Base-by-base conservation (phyloP, 2,888 invertebrate species). In the Listrodromus nycthemerus region DNA sequence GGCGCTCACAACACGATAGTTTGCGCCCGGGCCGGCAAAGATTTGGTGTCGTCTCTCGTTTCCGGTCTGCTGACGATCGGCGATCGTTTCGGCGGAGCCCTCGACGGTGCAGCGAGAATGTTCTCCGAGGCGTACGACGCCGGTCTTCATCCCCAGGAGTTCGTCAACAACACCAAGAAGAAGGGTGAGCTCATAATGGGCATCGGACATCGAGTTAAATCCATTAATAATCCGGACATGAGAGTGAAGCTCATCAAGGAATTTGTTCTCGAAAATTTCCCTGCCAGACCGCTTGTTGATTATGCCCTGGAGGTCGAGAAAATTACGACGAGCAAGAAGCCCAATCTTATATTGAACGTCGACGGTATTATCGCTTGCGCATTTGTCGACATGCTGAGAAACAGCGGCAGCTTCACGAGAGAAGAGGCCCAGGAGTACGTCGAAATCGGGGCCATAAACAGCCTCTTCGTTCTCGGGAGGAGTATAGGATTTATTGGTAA, bases 1-100 rank as follows among this genome's bases (percentile, higher is more conserved):
- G 99, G 99, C 0, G 99, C 99, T 0, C 99, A 99, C 94, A 99
- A 99, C 94, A 99, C 99, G 19, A 99, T 99, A 93, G 99, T 99
- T 63, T 99, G 98, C 91, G 99, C 99, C 8, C 95, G 98, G 86
- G 98, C 99, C 85, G 98, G 99, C 88, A 99, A 99, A 95, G 99
- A 99, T 95, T 95, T 99, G 89, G 97, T 99, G 82, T 98, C 99
- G 16, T 98, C 98, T 55, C 95, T 99, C 37, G 98, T 99, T 75
- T 98, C 98, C 87, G 99, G 99, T 1, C 95, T 99, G 65, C 95
- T 99, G 24, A 99, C 99, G 27, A 99, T 99, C 92, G 99, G 99
- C 48, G 99, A 99, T 93, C 95, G 99, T 21, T 99, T 99, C 94
- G 99, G 99, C 48, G 99, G 99, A 7, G 99, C 99, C 5, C 93